phyloP scores from a whole-genome alignment of 2,888 invertebrate species.

The Periphyllus acericola region DNA sequence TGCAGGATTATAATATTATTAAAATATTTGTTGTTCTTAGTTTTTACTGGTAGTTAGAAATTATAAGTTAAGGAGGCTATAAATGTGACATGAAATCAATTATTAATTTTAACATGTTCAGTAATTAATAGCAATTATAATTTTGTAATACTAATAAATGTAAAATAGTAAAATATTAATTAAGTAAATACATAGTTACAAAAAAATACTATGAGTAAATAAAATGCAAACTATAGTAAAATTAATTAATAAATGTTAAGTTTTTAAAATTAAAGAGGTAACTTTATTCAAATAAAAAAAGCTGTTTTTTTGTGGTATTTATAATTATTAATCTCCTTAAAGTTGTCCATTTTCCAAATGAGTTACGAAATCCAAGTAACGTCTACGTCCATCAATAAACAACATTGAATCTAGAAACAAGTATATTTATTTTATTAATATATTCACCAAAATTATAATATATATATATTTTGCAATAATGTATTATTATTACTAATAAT shows the following conservation, averaged over 20 bases:
- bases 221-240: background rate
- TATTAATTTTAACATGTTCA: background rate
- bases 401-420: constrained; percentile 70
- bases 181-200: constrained; percentile 7
- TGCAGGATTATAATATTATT: background rate
- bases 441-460: background rate
- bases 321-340: background rate
- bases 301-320: background rate
- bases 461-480: too few relatives aligned
- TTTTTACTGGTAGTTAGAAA: background rate
- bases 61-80: background rate
- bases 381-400: constrained; percentile 69
- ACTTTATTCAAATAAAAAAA: constrained; percentile 5
- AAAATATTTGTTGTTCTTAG: background rate
- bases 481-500: constrained; percentile 67
- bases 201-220: constrained; percentile 14
- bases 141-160: constrained; percentile 2
- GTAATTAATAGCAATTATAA: background rate
- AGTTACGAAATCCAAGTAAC: constrained; percentile 47
- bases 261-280: constrained; percentile 39
- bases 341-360: constrained; percentile 10
- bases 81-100: background rate
- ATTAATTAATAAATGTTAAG: background rate
- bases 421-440: constrained; percentile 31
- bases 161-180: constrained; percentile 2